Evolutionary conservation across 2,797 vertebrate genomes (phyloP), one percentile per base, ranked within the genome.

Genomic region (Myoxocephalus aenaeus): DNA sequence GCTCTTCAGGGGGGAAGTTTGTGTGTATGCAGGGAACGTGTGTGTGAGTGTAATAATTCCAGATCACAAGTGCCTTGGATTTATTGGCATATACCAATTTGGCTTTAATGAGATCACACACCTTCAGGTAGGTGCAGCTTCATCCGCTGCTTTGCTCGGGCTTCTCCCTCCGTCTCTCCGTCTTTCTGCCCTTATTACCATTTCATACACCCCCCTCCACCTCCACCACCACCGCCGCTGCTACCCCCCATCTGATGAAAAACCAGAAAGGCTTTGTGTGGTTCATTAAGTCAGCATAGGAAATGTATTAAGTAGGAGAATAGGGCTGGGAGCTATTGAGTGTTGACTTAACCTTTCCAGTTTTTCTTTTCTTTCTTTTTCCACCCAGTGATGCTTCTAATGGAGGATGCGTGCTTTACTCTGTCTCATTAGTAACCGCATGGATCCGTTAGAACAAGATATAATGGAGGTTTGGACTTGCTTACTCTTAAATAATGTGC

Each of bases 211-310:
- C 75, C 73, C 62, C 69, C 63, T 20, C 63, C 70, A 15, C 40
- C 54, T 25, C 70, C 64, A 62, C 59, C 61, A 2, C 38, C 42
- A 1, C 66, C 34, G n/a, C 65, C 54, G 42, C 84, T 18, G 56
- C 86, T 46, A 94, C 95, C 95, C 95, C 94, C 76, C 95, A 94
- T 96, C 96, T 97, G 97, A 98, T 98, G 96, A 98, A 97, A 94
- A 97, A 96, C 95, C 94, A 97, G 95, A 96, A 96, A 97, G 97
- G 96, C 96, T 97, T 97, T 97, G 97, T 96, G 96, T 97, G 97
- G 96, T 99, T 99, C 96, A 99, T 98, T 98, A 99, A 98, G 97
- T 97, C 97, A 97, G 97, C 96, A 98, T 97, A 96, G 97, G 97
- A 97, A 98, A 97, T 97, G 97, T 97, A 98, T 98, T 97, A 98